Percentiles rank a stretch among this genome's conserved stretches.
These are phyloP conservation scores for Lamprotornis superbus DNA, from an alignment of 2,113 vertebrate species.

Conservation along the genomic window DNA sequence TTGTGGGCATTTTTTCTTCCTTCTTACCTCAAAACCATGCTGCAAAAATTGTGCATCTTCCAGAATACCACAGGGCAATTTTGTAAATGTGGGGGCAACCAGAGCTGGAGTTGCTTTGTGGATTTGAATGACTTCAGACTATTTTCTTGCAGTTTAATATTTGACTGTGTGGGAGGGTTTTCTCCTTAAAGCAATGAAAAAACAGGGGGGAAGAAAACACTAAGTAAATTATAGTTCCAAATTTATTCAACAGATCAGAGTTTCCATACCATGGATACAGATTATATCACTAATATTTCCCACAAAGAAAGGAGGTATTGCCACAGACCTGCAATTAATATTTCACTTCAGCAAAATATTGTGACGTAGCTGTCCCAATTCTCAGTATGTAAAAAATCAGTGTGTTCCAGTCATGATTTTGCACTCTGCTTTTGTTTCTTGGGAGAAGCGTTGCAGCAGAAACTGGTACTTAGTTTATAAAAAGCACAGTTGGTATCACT, in stretches of 20 bases:
- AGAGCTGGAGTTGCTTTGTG: background rate
- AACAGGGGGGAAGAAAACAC: background rate
- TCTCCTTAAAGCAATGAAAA: background rate
- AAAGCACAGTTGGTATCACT: background rate
- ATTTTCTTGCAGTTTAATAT: slow-evolving; percentile 3
- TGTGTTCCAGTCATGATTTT: background rate
- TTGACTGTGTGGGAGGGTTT: background rate
- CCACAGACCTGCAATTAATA: slow-evolving; percentile 17
- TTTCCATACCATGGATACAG: background rate
- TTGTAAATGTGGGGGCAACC: background rate
- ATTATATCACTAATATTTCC: background rate
- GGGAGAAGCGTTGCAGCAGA: slow-evolving; percentile 33
- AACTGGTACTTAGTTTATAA: slow-evolving; percentile 61
- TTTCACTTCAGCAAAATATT: slow-evolving; percentile 33
- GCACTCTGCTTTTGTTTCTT: slow-evolving; percentile 17
- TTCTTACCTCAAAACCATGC: background rate
- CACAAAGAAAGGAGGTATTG: background rate
- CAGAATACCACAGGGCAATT: background rate
- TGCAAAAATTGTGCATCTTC: background rate
- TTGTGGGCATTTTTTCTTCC: background rate
- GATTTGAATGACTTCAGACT: background rate
- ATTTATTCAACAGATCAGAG: background rate
- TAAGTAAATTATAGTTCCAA: background rate
- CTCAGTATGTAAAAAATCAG: background rate
- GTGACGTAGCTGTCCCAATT: background rate